Base-by-base conservation (phyloP, 1,140 invertebrate species). In the Apis cerana region DNA sequence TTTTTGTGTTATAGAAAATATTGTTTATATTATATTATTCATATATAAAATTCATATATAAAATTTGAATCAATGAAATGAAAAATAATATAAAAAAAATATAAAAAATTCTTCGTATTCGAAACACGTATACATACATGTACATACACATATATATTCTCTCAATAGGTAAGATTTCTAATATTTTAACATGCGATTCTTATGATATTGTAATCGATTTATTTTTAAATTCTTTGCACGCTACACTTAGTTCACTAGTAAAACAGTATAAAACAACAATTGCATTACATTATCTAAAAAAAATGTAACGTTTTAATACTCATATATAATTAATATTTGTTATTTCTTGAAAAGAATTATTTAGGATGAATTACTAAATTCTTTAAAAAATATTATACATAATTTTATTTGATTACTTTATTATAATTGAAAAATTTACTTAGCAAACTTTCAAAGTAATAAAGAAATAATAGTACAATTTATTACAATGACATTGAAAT, bases 141-240 rank as follows among this genome's bases (percentile, higher is more conserved):
- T n/a, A n/a, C n/a, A n/a, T n/a, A 43, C 5, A 43, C 33, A 0
- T 43, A 7, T 33, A 33, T 2, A 33, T 43, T 33, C 33, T 33
- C 3, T 33, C 33, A 43, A 33, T 33, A 33, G 4, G 13, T 9
- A 1, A 56, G n/a, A 77, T 59, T 76, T 82, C 33, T 48, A 23
- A 79, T 67, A 43, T 23, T 58, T 50, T 13, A 62, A 58, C 43
- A 43, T 17, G 33, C 27, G 27, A 23, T 56, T n/a, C 1, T 19
- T 43, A 43, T 43, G 4, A 69, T 19, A 33, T 83, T 67, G 12
- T 33, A 72, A 80, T 72, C 33, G n/a, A 33, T 69, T 69, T 67
- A 15, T 84, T 52, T 71, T 80, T 1, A 52, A 54, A 80, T 80
- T 80, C 77, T 64, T 43, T 54, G 19, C 48, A 50, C 58, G 17